phyloP scores from a whole-genome alignment of 1,140 invertebrate genomes.

The Aphelenchoides fujianensis region DNA sequence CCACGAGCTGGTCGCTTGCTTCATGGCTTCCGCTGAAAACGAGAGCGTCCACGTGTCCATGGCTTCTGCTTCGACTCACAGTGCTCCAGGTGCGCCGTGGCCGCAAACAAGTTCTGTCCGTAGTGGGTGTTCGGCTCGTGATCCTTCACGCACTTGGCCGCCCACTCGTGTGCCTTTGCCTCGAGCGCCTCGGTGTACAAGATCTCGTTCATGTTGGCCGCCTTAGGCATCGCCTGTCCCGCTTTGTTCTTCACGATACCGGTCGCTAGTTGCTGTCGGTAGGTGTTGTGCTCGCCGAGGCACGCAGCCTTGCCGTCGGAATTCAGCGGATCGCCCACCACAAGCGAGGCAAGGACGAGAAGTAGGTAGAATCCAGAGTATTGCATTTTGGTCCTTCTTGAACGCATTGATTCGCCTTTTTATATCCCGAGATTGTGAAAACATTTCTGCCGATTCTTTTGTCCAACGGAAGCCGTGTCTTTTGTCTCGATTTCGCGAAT shows the following conservation, averaged over 20 bases:
- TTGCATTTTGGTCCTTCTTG: too few species aligned
- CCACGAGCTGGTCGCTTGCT: neutral
- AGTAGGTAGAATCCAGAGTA: neutral
- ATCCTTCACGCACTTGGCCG: neutral
- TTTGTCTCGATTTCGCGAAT: too few species aligned
- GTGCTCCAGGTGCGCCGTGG: neutral
- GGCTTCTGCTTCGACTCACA: neutral
- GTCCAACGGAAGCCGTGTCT: neutral
- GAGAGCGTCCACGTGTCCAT: neutral
- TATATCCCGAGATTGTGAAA: too few species aligned
- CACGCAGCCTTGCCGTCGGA: neutral
- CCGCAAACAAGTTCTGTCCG: conserved; percentile 9
- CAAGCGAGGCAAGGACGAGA: neutral
- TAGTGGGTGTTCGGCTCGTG: conserved; percentile 1
- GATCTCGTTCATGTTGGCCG: conserved; percentile 9
- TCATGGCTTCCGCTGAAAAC: conserved; percentile 15
- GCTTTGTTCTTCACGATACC: conserved; percentile 2
- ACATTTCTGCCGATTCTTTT: too few species aligned
- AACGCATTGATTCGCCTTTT: too few species aligned
- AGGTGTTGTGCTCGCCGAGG: conserved; percentile 3
- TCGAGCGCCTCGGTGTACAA: conserved; percentile 9
- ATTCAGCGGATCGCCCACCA: conserved; percentile 4
- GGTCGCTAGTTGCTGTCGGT: neutral
- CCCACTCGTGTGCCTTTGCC: conserved; percentile 14
- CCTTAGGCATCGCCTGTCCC: neutral